Base-by-base conservation (phyloP, 2,113 vertebrate species). In the Micromys minutus region DNA sequence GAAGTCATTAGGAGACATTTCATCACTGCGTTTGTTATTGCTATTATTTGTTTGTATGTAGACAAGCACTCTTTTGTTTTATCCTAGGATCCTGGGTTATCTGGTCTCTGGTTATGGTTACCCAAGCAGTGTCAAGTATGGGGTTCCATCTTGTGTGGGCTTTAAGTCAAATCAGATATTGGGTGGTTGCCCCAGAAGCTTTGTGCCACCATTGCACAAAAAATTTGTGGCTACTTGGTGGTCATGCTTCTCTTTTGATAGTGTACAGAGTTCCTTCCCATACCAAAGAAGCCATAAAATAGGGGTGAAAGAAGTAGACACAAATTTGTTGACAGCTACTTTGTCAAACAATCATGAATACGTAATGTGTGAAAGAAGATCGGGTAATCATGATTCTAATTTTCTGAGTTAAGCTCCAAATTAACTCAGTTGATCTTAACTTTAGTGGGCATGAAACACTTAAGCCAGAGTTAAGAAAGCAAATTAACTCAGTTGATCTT, bases 351-450 rank as follows among this genome's bases (percentile, higher is more conserved):
- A 84, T 22, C 55, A 59, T 63, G 17, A 63, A 74, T 61, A 65
- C 5, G 39, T n/a, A 71, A 81, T 7, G 24, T 29, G 67, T 65
- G 36, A 63, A 83, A 90, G 65, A 77, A 88, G 71, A 83, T n/a
- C 7, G 17, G 55, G 26, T 7, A 57, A 76, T 24, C 34, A 10
- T 31, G 36, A 69, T 94, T 94, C 72, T 80, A 47, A 90, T 95
- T 90, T 94, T 93, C 90, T 79, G 74, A 93, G 39, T 89, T 94
- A 93, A 71, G 31, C 57, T 61, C 89, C 83, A 50, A 74, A 94
- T 97, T 83, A 93, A 94, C 42, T 96, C n/a, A 87, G 75, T 79
- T 91, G 94, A 91, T 95, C 79, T 96, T 84, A 42, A 97, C 55
- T 93, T 96, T 83, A 95, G 93, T 67, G 45, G 52, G 71, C n/a